Evolutionary conservation across 2,113 vertebrate genomes (phyloP).

Genomic region (Callocephalon fimbriatum): DNA sequence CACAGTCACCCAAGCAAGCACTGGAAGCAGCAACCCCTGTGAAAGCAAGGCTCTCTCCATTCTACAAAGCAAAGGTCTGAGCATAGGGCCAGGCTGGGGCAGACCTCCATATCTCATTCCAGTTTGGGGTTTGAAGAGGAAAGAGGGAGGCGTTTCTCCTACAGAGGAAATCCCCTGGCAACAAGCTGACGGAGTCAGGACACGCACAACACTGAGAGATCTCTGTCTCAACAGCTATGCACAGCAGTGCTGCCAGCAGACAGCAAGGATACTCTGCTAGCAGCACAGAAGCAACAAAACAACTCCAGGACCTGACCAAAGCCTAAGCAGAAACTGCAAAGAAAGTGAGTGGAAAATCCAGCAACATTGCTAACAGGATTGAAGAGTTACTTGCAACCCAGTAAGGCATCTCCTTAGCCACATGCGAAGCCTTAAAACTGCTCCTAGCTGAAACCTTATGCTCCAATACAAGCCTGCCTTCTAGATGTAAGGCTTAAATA

Average conservation of each 20-base stretch:
- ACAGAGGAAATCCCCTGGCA: background rate
- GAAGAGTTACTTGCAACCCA: background rate
- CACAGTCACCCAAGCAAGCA: background rate
- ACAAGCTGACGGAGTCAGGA: background rate
- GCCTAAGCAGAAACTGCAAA: background rate
- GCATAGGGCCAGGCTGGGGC: background rate
- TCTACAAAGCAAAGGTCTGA: background rate
- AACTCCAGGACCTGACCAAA: background rate
- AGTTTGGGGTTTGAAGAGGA: background rate
- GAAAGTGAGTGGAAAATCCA: background rate
- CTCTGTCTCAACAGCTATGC: rapidly evolving
- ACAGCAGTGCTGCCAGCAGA: background rate
- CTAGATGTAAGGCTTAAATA: background rate
- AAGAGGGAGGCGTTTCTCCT: background rate
- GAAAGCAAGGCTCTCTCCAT: background rate
- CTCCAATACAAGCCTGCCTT: background rate
- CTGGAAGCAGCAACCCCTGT: background rate
- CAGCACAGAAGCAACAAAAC: background rate
- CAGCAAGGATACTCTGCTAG: background rate
- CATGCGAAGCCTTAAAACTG: background rate
- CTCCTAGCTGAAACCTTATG: background rate
- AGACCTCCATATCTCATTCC: background rate
- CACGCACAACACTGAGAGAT: background rate
- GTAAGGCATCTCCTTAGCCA: background rate
- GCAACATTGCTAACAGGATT: rapidly evolving